phyloP scores from a whole-genome alignment of 2,888 invertebrate species.

The Pseudococcus viburni region DNA sequence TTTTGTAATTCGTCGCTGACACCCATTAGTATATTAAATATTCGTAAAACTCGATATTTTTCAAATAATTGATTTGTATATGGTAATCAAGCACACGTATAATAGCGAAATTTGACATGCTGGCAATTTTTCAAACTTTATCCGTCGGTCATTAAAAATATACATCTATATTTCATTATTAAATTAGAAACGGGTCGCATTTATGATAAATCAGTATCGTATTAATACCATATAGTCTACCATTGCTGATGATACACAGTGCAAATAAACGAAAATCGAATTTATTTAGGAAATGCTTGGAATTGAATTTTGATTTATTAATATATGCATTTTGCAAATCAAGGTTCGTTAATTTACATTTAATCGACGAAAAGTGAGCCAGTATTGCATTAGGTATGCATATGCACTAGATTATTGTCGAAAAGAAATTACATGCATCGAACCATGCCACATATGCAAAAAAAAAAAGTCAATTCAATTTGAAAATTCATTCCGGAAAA shows the following conservation, averaged over 20 bases:
- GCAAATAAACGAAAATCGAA: slow-evolving; percentile 10
- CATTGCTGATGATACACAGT: not conserved
- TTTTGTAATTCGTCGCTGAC: slow-evolving; percentile 18
- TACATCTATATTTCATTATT: slow-evolving; percentile 28
- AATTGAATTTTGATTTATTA: slow-evolving; percentile 44
- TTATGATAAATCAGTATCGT: not conserved
- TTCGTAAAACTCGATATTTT: slow-evolving; percentile 2
- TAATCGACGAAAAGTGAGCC: not conserved
- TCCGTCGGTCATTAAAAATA: slow-evolving; percentile 32
- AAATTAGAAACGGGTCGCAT: not conserved
- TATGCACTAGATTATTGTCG: not conserved
- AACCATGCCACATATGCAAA: not conserved
- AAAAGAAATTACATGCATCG: not conserved
- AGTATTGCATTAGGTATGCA: not conserved
- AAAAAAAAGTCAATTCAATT: not conserved
- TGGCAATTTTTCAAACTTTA: slow-evolving; percentile 27
- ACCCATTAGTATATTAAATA: slow-evolving; percentile 3
- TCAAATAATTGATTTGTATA: not conserved
- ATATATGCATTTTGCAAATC: slow-evolving; percentile 16
- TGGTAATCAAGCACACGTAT: slow-evolving; percentile 4
- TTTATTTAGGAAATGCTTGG: not conserved
- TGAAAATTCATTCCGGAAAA: not conserved
- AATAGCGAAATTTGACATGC: not conserved
- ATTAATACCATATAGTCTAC: not conserved
- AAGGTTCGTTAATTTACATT: slow-evolving; percentile 5